A percentile compares a stretch with the other conserved stretches of the same genome.
Conservation (phyloP, 2,797 vertebrate species). For the Nothura maculosa region DNA sequence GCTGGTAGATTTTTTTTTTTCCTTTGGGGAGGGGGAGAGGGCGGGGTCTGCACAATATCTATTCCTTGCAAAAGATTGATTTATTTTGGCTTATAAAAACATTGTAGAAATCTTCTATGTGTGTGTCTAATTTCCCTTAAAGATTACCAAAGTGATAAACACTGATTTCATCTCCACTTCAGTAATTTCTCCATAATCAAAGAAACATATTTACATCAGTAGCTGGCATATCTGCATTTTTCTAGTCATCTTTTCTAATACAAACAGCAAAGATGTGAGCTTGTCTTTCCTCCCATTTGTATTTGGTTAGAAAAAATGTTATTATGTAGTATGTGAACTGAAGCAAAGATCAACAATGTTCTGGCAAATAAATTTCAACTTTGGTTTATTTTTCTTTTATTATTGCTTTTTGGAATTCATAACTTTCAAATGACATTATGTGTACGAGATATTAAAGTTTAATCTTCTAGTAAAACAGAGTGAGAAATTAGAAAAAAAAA, state of each 20-base stretch:
- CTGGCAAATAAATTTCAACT: neutral
- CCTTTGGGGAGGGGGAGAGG: too few relatives aligned
- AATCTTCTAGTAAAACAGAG: neutral
- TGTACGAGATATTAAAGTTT: neutral
- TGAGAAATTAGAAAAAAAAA: neutral
- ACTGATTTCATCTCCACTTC: neutral
- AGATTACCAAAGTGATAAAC: neutral
- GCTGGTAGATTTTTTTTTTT: neutral
- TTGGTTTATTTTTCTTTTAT: neutral
- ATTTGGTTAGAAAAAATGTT: neutral
- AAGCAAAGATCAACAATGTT: neutral
- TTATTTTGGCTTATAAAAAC: neutral
- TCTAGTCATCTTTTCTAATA: neutral
- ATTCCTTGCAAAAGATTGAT: neutral
- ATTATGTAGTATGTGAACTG: neutral
- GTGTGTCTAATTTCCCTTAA: neutral
- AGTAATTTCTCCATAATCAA: neutral
- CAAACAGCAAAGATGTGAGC: neutral
- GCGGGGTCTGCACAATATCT: neutral
- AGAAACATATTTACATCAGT: neutral
- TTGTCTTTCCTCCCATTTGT: neutral
- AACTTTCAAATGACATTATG: neutral
- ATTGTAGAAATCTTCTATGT: neutral
- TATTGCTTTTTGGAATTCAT: neutral
- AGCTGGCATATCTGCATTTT: neutral